Percentiles rank a stretch among this genome's conserved stretches.
Conservation (phyloP, 92 coral and sea anemone genomes). For the Muricea muricata region DNA sequence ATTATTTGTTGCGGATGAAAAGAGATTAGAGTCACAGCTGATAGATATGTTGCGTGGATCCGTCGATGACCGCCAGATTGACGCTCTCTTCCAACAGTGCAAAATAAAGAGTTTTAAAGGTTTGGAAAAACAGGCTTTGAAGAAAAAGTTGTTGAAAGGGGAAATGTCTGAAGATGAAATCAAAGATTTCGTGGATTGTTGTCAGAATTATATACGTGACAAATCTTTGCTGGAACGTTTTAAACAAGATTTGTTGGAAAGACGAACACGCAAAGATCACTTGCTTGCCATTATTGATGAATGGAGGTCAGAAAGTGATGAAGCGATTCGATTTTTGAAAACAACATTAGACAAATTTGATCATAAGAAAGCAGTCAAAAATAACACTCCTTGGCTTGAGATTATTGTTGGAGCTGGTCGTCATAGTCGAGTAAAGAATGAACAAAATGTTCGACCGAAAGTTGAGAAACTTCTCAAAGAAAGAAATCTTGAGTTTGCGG, state of each 20-base stretch:
- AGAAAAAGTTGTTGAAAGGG: neutral
- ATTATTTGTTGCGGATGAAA: slow-evolving; percentile 45
- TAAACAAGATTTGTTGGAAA: neutral
- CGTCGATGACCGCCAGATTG: neutral
- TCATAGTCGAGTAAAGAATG: slow-evolving; percentile 21
- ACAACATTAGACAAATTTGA: slow-evolving; percentile 13
- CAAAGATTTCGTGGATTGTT: neutral
- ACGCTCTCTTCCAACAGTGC: neutral
- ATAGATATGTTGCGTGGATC: neutral
- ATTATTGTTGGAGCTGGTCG: no score
- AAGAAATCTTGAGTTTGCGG: neutral
- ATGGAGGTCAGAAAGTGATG: slow-evolving; percentile 45
- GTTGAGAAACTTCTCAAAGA: slow-evolving; percentile 45
- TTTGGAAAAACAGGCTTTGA: neutral
- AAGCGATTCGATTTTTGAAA: slow-evolving; percentile 56
- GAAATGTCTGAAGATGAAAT: neutral
- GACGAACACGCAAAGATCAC: neutral
- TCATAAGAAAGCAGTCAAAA: no score
- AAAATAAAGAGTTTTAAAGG: neutral
- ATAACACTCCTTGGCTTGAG: no score
- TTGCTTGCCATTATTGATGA: slow-evolving; percentile 9
- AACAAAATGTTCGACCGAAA: slow-evolving; percentile 58
- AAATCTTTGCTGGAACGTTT: neutral
- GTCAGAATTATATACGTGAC: neutral
- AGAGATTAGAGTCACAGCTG: neutral